A percentile compares a stretch with the other conserved stretches of the same genome.
Evolutionary conservation across 2,888 invertebrate species (phyloP).

Genomic region (Aphodius granarius): DNA sequence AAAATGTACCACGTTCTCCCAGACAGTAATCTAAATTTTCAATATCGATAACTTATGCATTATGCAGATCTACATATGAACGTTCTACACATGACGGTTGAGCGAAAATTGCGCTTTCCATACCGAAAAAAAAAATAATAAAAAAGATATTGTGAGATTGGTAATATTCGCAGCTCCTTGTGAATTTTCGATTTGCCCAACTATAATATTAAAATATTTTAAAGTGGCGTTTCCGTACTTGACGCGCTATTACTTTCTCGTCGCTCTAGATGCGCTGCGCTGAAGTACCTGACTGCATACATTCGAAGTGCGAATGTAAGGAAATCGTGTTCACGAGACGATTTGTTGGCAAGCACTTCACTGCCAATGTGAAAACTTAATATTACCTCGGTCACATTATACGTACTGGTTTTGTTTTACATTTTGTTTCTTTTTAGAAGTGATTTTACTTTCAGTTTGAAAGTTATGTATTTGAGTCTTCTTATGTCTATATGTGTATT

Average conservation of each 20-base stretch:
- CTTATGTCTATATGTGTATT: too few relatives aligned
- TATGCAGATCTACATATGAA: slow-evolving; percentile 38
- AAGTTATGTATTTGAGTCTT: too few relatives aligned
- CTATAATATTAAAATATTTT: slow-evolving; percentile 27
- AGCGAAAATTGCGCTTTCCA: not conserved
- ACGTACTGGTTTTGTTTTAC: too few relatives aligned
- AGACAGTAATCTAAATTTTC: slow-evolving; percentile 36
- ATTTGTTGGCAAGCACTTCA: too few relatives aligned
- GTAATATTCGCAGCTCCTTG: not conserved
- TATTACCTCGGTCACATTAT: too few relatives aligned
- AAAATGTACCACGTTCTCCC: slow-evolving; percentile 15
- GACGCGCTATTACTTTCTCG: not conserved
- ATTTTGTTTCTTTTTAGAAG: too few relatives aligned
- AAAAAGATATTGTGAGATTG: not conserved
- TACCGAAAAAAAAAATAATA: not conserved
- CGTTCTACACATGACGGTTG: slow-evolving; percentile 3
- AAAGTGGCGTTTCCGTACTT: slow-evolving; percentile 16
- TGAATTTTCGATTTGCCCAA: slow-evolving; percentile 25
- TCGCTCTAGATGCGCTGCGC: not conserved
- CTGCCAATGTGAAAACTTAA: too few relatives aligned
- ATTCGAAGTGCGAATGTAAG: too few relatives aligned
- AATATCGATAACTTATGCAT: slow-evolving; percentile 41
- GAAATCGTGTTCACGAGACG: too few relatives aligned
- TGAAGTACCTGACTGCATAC: not conserved
- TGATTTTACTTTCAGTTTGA: too few relatives aligned